Evolutionary conservation across 2,888 invertebrate genomes (phyloP), one percentile per base, ranked within the genome.

Genomic region (Thumatha senex): DNA sequence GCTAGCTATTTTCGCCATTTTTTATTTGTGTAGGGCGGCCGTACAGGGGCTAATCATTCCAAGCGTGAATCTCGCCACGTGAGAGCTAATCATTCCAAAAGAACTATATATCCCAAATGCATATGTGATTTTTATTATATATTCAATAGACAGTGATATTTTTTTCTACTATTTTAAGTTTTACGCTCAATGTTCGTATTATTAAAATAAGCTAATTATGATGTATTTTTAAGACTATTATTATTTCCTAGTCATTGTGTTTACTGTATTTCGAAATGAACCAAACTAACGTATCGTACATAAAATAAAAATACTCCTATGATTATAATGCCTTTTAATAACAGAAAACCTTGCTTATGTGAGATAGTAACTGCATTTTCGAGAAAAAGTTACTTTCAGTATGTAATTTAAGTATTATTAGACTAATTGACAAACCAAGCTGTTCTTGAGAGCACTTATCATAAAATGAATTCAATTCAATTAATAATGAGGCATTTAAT

Each of bases 201-300:
- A 43, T 24, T 24, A 4, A 4, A 24, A 24, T 24, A 24, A 24
- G 18, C 18, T 24, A 24, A 24, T 24, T 24, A 24, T 24, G 18
- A 24, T 24, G 18, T 24, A 31, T 31, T 31, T 31, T 5, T 45
- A n/a, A 24, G 35, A 48, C 46, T 56, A 59, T n/a, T 24, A 24
- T 49, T 48, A 45, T 53, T 56, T 63, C 72, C 76, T 76, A 76
- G 77, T 76, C 76, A 76, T 72, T 63, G 54, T 67, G 51, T 56
- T 52, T 48, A 48, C 46, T 18, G 18, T 49, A 36, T 56, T 54
- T 24, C 46, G 12, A 48, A 51, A 45, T 49, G 56, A 51, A 58
- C 56, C 46, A 67, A 64, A 48, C 43, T 30, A 42, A 67, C 47
- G 70, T 67, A 67, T 59, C 40, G 42, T 53, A 35, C 45, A 58